Percentiles rank a stretch among this genome's conserved stretches.
Evolutionary conservation across 1,140 invertebrate genomes (phyloP).

Genomic region (Scaptomyza graminum): DNA sequence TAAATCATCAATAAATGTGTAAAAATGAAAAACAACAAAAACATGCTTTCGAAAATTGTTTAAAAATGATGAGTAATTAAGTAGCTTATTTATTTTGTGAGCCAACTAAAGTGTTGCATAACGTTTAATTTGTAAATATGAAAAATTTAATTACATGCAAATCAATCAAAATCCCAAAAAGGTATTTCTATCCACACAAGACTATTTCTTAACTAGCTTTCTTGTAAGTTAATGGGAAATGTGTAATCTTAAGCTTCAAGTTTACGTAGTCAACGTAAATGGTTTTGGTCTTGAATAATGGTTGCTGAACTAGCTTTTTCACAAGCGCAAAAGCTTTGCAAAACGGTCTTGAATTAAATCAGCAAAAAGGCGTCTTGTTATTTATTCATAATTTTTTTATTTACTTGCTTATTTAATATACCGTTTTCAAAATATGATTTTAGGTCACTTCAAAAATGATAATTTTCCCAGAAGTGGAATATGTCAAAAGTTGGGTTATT

Average conservation of each 20-base stretch:
- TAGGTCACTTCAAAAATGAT: background rate
- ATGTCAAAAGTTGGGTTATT: conserved; percentile 14
- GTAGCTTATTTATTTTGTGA: conserved; percentile 13
- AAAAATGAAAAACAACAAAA: conserved; percentile 8
- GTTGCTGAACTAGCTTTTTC: conserved; percentile 9
- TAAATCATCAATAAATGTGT: conserved; percentile 62
- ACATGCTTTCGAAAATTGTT: conserved; percentile 19
- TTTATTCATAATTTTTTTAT: background rate
- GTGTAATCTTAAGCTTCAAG: conserved; percentile 15
- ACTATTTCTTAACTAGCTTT: background rate
- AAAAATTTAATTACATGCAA: conserved; percentile 3
- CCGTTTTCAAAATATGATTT: background rate
- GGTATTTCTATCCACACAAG: background rate
- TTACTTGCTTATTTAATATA: background rate
- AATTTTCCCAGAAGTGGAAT: conserved; percentile 15
- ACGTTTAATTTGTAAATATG: background rate
- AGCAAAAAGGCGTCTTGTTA: background rate
- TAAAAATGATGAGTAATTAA: conserved; percentile 28
- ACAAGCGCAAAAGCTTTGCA: conserved; percentile 17
- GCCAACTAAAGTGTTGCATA: conserved; percentile 5
- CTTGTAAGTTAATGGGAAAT: background rate
- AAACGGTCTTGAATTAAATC: conserved; percentile 1
- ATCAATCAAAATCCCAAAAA: background rate
- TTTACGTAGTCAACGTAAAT: conserved; percentile 1
- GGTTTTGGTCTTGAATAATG: conserved; percentile 45